Evolutionary conservation across 2,113 vertebrate genomes (phyloP).

Genomic region (Ginglymostoma cirratum): DNA sequence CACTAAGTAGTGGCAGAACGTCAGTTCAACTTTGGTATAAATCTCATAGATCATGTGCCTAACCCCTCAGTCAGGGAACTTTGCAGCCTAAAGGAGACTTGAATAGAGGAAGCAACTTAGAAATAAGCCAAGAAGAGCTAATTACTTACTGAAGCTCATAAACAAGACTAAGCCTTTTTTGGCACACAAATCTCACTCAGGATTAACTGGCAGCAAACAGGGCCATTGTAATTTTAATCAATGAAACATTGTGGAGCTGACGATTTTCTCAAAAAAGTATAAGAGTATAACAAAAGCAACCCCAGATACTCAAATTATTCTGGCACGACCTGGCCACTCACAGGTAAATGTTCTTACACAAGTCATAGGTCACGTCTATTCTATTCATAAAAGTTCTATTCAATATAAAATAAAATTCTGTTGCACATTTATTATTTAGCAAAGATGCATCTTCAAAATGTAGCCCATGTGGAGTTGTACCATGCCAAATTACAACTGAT

Average conservation of each 20-base stretch:
- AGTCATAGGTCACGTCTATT: background rate
- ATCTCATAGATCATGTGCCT: background rate
- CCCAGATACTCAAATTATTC: background rate
- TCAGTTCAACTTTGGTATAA: background rate
- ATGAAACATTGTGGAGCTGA: background rate
- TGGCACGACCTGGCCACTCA: background rate
- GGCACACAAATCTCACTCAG: background rate
- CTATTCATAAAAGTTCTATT: background rate
- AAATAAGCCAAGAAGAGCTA: background rate
- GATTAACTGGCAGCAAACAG: constrained; percentile 10
- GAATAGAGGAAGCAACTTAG: background rate
- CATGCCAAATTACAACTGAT: background rate
- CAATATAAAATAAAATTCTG: background rate
- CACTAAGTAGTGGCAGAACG: background rate
- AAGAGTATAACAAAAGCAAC: background rate
- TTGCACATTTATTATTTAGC: background rate
- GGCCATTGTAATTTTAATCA: background rate
- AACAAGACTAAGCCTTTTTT: background rate
- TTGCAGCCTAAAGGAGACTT: no score
- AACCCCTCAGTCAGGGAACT: background rate
- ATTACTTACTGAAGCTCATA: background rate
- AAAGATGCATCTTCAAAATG: background rate
- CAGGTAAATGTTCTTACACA: background rate
- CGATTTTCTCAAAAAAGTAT: background rate
- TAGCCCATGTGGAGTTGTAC: background rate